Conservation (phyloP, 2,113 vertebrate species). For the Microcebus tavaratra region DNA sequence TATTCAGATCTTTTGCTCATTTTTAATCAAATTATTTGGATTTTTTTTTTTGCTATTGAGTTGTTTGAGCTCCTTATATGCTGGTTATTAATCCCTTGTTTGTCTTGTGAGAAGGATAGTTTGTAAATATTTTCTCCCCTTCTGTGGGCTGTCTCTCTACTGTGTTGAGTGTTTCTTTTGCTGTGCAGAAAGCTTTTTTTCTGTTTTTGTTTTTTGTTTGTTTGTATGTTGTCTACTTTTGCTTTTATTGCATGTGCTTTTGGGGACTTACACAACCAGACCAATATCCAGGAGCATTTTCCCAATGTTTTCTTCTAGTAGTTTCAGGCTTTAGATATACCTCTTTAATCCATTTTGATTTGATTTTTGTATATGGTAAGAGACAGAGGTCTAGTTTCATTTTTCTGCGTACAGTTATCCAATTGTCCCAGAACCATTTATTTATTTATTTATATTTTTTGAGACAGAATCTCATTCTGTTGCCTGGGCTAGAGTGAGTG, state of each 20-base stretch:
- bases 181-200: background rate
- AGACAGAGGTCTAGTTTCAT: background rate
- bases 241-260: background rate
- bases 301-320: background rate
- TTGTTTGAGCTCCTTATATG: background rate
- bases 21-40: background rate
- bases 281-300: background rate
- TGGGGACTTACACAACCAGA: background rate
- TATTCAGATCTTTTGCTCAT: background rate
- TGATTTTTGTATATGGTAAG: background rate
- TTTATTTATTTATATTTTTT: too few species aligned
- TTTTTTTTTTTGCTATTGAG: background rate
- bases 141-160: background rate
- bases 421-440: background rate
- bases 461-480: too few species aligned
- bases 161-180: background rate
- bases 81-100: background rate
- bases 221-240: background rate
- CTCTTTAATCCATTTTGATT: background rate
- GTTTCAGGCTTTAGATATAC: background rate
- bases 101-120: background rate
- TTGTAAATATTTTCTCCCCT: background rate
- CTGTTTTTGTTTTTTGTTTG: too few species aligned
- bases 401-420: background rate
- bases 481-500: too few species aligned